These are phyloP conservation scores for Atta cephalotes DNA, from an alignment of 1,140 invertebrate genomes.

Conservation along the genomic window DNA sequence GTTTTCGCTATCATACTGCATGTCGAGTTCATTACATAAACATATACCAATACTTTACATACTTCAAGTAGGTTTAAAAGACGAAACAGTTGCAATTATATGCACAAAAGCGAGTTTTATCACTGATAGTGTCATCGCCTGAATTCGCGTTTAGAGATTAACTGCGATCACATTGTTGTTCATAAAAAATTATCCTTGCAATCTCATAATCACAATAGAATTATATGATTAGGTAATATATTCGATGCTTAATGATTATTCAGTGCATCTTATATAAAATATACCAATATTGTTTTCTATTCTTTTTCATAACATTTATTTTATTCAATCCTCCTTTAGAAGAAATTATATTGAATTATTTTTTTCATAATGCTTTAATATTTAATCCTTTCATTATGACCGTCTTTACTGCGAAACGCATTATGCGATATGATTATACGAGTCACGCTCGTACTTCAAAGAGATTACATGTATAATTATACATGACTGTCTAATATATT, in stretches of 20 bases:
- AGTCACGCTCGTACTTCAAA: too few species aligned
- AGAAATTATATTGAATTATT: neutral
- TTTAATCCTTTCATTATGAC: neutral
- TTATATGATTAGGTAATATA: neutral
- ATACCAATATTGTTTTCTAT: neutral
- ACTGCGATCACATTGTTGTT: neutral
- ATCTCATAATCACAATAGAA: neutral
- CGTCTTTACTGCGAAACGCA: too few species aligned
- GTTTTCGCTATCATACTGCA: conserved; percentile 35
- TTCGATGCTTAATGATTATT: neutral
- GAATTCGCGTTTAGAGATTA: conserved; percentile 25
- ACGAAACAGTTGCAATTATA: conserved; percentile 5
- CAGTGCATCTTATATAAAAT: neutral
- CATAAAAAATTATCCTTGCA: conserved; percentile 28
- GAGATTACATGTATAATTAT: too few species aligned
- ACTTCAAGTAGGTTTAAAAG: neutral
- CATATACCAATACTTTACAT: neutral
- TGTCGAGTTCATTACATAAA: conserved; percentile 28
- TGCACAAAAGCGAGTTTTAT: conserved; percentile 33
- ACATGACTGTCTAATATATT: too few species aligned
- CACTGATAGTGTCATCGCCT: conserved; percentile 27
- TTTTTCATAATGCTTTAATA: neutral
- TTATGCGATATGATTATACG: too few species aligned
- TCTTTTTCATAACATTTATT: neutral
- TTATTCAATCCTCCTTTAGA: neutral